Evolutionary conservation across 2,797 vertebrate genomes (phyloP).

Genomic region (Hyperoplus lanceolatus): DNA sequence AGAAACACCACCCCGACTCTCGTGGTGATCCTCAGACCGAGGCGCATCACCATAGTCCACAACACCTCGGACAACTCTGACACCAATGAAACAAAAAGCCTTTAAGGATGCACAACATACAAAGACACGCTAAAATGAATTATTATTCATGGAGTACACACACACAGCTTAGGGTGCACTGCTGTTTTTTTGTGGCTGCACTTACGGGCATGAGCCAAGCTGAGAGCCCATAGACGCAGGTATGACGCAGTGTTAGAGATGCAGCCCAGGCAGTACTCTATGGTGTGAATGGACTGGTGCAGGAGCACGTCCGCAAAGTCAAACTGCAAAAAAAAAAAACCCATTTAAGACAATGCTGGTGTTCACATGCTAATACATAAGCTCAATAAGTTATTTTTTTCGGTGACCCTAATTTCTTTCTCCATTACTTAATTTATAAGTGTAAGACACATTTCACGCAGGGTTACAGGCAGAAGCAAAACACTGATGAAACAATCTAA

Average conservation of each 20-base stretch:
- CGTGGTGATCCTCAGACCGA: constrained; percentile 88
- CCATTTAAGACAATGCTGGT: neutral
- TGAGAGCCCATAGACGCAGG: constrained; percentile 97
- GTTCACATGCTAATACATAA: constrained; percentile 1
- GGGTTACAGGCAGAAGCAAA: neutral
- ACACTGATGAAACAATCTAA: neutral
- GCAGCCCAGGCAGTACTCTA: constrained; percentile 97
- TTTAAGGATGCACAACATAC: neutral
- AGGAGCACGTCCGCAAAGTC: constrained; percentile 93
- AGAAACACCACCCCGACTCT: constrained; percentile 88
- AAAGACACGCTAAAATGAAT: neutral
- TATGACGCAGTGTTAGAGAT: constrained; percentile 98
- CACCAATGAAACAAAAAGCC: constrained; percentile 23
- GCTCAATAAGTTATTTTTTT: neutral
- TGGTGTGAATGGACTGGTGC: constrained; percentile 97
- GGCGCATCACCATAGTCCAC: constrained; percentile 95
- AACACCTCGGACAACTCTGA: constrained; percentile 96
- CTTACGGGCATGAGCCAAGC: constrained; percentile 96
- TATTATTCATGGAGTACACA: neutral
- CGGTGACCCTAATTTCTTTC: neutral
- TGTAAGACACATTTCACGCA: neutral
- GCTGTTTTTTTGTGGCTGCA: constrained; percentile 15
- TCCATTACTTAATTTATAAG: neutral
- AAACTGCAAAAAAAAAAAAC: constrained; percentile 86
- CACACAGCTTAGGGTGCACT: neutral